Evolutionary conservation across 1,140 invertebrate species (phyloP).

Genomic region (Oppia nitens): DNA sequence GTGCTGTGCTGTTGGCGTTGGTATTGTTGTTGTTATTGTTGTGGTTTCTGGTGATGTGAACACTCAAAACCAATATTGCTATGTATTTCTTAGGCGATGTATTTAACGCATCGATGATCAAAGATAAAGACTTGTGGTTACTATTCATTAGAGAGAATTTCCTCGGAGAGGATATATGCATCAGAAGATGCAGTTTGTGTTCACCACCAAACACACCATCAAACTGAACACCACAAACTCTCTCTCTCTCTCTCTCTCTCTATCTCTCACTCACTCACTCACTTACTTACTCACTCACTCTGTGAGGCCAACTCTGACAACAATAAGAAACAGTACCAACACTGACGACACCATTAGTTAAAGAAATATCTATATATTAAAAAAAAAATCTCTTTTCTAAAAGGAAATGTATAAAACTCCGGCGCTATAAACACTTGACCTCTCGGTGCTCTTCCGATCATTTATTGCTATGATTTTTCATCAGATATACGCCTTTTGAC

Average conservation of each 20-base stretch:
- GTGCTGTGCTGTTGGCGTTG: neutral
- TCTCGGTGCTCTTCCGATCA: neutral
- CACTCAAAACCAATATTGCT: neutral
- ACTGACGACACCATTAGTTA: too few species aligned
- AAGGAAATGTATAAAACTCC: neutral
- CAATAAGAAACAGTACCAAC: neutral
- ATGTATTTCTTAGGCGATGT: neutral
- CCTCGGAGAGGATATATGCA: neutral
- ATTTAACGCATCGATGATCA: neutral
- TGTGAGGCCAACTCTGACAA: neutral
- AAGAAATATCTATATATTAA: too few species aligned
- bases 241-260: too few species aligned
- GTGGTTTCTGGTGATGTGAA: neutral
- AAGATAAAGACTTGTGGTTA: neutral
- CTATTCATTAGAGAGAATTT: neutral
- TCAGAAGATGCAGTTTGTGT: neutral
- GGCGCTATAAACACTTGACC: neutral
- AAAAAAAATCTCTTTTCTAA: too few species aligned
- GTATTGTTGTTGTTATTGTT: neutral
- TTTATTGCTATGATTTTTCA: neutral
- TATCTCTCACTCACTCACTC: too few species aligned
- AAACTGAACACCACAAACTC: too few species aligned
- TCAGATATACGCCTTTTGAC: neutral
- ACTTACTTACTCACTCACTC: too few species aligned
- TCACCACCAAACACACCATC: too few species aligned